phyloP scores from a whole-genome alignment of 2,888 invertebrate genomes.

The Diaphora mendica region DNA sequence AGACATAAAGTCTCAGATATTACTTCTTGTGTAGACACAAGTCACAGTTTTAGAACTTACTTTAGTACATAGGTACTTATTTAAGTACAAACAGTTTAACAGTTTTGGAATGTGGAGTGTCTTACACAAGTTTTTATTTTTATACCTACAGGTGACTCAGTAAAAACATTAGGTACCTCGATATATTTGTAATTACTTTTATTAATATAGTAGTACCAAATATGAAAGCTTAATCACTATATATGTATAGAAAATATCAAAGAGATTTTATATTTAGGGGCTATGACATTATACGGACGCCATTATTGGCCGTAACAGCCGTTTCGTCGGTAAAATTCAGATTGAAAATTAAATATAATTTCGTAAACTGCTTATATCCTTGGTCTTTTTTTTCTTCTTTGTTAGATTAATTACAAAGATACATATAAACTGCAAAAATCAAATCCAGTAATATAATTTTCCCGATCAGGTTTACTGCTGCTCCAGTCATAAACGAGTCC shows the following conservation, averaged over 20 bases:
- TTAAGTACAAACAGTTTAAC: not conserved
- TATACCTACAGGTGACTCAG: not conserved
- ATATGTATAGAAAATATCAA: too few relatives aligned
- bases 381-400: too few relatives aligned
- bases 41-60: not conserved
- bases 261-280: not conserved
- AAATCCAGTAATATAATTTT: not conserved
- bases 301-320: too few relatives aligned
- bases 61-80: not conserved
- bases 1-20: too few relatives aligned
- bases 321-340: not conserved
- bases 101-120: not conserved
- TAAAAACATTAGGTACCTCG: not conserved
- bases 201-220: not conserved
- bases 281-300: not conserved
- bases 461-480: slow-evolving; percentile 41
- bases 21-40: not conserved
- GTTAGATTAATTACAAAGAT: not conserved
- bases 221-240: not conserved
- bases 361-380: too few relatives aligned
- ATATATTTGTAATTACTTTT: too few relatives aligned
- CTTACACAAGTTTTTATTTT: too few relatives aligned
- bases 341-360: not conserved
- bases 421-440: not conserved
- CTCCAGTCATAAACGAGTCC: slow-evolving; percentile 27